Percentiles rank a stretch among this genome's conserved stretches.
Evolutionary conservation across 2,113 vertebrate genomes (phyloP).

Genomic region (Lophochroa leadbeateri): DNA sequence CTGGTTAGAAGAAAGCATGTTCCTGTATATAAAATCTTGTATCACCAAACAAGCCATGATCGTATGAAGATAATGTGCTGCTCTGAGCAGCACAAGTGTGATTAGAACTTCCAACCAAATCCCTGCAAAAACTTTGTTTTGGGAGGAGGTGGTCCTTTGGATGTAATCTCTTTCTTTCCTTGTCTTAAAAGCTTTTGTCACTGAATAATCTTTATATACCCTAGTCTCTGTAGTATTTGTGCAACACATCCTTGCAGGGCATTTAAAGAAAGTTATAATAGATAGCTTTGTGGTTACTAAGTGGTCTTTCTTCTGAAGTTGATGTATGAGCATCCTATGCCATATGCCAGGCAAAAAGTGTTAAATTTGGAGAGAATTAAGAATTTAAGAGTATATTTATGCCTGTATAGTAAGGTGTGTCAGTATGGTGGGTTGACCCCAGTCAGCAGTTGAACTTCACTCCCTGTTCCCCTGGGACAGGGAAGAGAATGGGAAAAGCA

Average conservation of each 20-base stretch:
- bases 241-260: neutral
- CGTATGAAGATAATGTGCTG: neutral
- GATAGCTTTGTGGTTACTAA: neutral
- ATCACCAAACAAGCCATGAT: neutral
- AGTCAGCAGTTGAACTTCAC: neutral
- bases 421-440: neutral
- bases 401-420: neutral
- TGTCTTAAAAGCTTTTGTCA: neutral
- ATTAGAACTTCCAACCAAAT: neutral
- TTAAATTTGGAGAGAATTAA: neutral
- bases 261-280: neutral
- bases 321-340: neutral
- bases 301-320: neutral
- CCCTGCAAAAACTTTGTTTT: neutral
- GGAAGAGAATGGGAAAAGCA: neutral
- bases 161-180: neutral
- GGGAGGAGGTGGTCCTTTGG: rapidly evolving
- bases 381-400: rapidly evolving
- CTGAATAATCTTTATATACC: neutral
- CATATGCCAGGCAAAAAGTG: neutral
- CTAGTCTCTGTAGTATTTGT: neutral
- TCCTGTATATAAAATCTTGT: neutral
- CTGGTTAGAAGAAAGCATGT: neutral
- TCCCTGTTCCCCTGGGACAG: rapidly evolving
- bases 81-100: neutral